A percentile compares a stretch with the other conserved stretches of the same genome.
Evolutionary conservation across 30 jellyfish, hydroid and myxozoan genomes (phyloP).

Genomic region (Nemopilema nomurai): DNA sequence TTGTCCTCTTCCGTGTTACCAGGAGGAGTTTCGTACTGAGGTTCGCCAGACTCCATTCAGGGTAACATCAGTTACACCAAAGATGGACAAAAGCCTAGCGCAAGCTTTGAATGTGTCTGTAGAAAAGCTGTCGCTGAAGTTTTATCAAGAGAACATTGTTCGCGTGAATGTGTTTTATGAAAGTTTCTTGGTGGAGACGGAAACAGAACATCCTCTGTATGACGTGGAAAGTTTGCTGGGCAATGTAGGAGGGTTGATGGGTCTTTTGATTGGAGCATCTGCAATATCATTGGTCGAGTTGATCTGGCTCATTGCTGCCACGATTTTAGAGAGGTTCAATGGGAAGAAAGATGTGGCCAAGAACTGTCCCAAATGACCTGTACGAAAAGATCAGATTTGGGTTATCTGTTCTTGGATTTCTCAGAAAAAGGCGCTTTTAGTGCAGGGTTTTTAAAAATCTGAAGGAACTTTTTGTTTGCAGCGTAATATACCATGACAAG

Average conservation of each 20-base stretch:
- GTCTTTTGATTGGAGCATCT: constrained; percentile 42
- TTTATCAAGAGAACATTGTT: constrained; percentile 4
- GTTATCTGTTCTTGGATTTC: no score
- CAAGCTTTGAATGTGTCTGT: not conserved
- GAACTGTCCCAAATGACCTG: no score
- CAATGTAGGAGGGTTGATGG: constrained; percentile 64
- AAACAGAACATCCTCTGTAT: constrained; percentile 9
- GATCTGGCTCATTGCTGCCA: not conserved
- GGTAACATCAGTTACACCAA: not conserved
- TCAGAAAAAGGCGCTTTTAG: no score
- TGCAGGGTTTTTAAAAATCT: no score
- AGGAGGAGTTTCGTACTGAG: constrained; percentile 3
- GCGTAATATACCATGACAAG: no score
- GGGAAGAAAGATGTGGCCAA: not conserved
- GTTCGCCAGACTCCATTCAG: constrained; percentile 29
- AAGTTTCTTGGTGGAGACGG: constrained; percentile 11
- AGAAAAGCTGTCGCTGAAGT: constrained; percentile 3
- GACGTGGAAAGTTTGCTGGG: constrained; percentile 10
- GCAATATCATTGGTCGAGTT: constrained; percentile 8
- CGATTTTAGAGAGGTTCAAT: not conserved
- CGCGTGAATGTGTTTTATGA: constrained; percentile 13
- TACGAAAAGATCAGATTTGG: no score
- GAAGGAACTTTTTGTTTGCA: no score
- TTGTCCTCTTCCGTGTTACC: constrained; percentile 26
- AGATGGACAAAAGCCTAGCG: constrained; percentile 10